phyloP scores from a whole-genome alignment of 2,797 vertebrate species.

The Vipera latastei region DNA sequence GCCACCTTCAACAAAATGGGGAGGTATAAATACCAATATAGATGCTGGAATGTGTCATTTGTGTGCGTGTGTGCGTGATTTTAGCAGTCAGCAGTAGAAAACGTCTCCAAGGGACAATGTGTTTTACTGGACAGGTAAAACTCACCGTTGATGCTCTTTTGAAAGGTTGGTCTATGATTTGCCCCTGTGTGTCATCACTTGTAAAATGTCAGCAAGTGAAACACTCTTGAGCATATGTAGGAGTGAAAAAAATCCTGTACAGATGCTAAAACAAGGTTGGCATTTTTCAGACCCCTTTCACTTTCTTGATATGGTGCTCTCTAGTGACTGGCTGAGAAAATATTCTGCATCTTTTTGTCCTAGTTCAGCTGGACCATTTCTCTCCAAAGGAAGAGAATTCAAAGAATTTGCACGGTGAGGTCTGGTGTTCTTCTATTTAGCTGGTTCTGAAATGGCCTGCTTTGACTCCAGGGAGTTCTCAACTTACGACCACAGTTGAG shows the following conservation, averaged over 20 bases:
- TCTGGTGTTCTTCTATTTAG: background rate
- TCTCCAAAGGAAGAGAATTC: background rate
- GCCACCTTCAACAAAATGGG: background rate
- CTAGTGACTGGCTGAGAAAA: background rate
- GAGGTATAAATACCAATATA: constrained; percentile 12
- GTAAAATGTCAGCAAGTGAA: constrained; percentile 27
- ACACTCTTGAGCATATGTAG: constrained; percentile 18
- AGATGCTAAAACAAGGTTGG: constrained; percentile 25
- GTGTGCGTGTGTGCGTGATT: background rate
- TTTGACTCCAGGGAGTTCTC: background rate
- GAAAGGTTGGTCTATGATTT: constrained; percentile 17
- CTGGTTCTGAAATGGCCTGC: background rate
- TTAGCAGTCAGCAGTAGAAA: background rate
- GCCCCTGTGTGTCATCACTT: constrained; percentile 31
- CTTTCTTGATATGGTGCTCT: background rate
- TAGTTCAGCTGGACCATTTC: background rate
- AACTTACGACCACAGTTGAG: no score
- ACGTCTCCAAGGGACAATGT: constrained; percentile 20
- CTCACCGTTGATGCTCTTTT: constrained; percentile 11
- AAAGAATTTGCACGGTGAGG: background rate
- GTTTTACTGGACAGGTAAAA: constrained; percentile 29
- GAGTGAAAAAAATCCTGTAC: background rate
- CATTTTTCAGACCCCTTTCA: constrained; percentile 19
- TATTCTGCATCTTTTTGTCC: background rate
- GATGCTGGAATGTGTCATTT: background rate